A percentile compares a stretch with the other conserved stretches of the same genome.
phyloP scores from a whole-genome alignment of 2,113 vertebrate genomes.

The Aix galericulata region DNA sequence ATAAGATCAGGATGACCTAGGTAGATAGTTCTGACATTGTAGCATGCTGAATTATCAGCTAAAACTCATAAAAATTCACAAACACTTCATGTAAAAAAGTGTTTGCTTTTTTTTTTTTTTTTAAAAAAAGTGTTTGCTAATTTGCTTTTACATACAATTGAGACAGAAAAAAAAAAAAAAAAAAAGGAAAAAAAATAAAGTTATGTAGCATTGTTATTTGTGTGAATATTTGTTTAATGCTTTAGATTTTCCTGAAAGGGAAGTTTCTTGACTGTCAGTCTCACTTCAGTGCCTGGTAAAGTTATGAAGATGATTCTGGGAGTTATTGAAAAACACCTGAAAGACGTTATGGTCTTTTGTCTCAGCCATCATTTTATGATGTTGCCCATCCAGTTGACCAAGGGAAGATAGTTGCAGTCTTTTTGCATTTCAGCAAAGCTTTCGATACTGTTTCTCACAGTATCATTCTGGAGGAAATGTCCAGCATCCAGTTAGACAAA shows the following conservation, averaged over 20 bases:
- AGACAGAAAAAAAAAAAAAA: neutral
- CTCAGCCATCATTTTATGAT: too few species aligned
- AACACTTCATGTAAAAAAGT: neutral
- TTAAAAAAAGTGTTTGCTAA: neutral
- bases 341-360: too few species aligned
- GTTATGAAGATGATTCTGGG: too few species aligned
- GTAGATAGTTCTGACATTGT: neutral
- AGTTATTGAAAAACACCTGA: too few species aligned
- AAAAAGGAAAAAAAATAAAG: neutral
- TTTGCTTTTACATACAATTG: neutral
- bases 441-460: too few species aligned
- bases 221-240: neutral
- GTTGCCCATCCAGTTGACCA: too few species aligned
- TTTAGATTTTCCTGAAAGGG: neutral
- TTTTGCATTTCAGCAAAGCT: too few species aligned
- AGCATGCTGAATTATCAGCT: neutral
- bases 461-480: too few species aligned
- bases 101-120: neutral
- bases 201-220: neutral
- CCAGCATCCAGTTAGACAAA: too few species aligned
- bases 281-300: too few species aligned
- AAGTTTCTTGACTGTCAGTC: neutral
- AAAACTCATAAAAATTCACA: conserved; percentile 10
- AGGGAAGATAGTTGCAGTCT: too few species aligned
- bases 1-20: neutral